Evolutionary conservation across 2,888 invertebrate species (phyloP), one percentile per base, ranked within the genome.

Genomic region (Cephus nigrinus): DNA sequence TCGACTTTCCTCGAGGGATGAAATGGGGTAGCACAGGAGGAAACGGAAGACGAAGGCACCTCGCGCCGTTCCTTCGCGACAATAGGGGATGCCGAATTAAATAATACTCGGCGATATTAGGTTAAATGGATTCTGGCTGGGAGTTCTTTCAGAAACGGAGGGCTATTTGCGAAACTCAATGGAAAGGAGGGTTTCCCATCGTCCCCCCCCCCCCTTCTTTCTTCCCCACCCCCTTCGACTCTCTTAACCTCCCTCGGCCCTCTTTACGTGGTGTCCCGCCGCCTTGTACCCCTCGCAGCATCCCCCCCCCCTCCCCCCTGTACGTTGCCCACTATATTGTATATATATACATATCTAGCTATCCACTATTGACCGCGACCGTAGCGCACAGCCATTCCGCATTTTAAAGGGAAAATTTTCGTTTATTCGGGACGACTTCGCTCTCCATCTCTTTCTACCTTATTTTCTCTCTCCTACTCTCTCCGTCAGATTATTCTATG

Each of bases 361-460:
- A 55, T 23, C 55, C 83, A 80, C 81, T 84, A 89, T 89, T 88
- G 89, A 88, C 86, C 89, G 85, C 78, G 80, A 79, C 75, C 79
- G 81, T 82, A 36, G 78, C 85, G 83, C 84, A 86, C 83, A 84
- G 79, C 88, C 85, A 88, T 89, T 90, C 87, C 89, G 90, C 88
- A 91, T 91, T 91, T 91, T 91, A 90, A 90, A 90, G 88, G 87
- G 88, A 89, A 91, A 91, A 90, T 91, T 90, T 90, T 87, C 87
- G 89, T 90, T 90, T 88, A 86, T 86, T 86, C 88, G 85, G 82
- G 75, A 80, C 84, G 84, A 86, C 85, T 84, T 86, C 86, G 84
- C 23, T 55, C 23, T 55, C 80, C 83, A 84, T 80, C 73, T 74
- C 36, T 74, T 78, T 78, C 82, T 82, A 79, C 76, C 78, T 76